These are phyloP conservation scores for Cebidichthys violaceus DNA, from an alignment of 2,113 vertebrate genomes.

Conservation along the genomic window DNA sequence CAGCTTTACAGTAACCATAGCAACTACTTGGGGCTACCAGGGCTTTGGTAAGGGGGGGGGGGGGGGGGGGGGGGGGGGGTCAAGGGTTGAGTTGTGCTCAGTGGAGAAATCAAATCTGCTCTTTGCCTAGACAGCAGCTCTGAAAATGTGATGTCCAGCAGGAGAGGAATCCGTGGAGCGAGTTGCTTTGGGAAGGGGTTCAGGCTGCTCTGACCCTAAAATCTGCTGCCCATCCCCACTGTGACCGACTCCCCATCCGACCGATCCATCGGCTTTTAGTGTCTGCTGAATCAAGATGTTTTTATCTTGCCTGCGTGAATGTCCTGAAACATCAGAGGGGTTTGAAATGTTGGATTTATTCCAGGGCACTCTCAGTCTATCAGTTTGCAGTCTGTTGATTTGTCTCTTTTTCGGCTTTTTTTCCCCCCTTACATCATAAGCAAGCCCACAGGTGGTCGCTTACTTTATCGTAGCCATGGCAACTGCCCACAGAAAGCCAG, in stretches of 20 bases:
- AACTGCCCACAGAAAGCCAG: constrained; percentile 72
- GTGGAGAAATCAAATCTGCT: constrained; percentile 76
- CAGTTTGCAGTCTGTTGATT: constrained; percentile 71
- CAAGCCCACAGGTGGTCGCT: constrained; percentile 80
- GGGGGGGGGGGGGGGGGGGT: constrained; percentile 62
- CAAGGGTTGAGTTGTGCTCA: constrained; percentile 77
- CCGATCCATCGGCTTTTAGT: constrained; percentile 41
- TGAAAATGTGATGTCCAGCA: constrained; percentile 74
- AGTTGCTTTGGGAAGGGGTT: constrained; percentile 42
- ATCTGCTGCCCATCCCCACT: constrained; percentile 51
- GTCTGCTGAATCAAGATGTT: constrained; percentile 63
- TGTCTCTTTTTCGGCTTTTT: constrained; percentile 54
- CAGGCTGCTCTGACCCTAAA: constrained; percentile 64
- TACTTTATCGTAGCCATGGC: constrained; percentile 76
- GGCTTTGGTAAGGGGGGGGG: constrained; percentile 22
- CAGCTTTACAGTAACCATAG: constrained; percentile 77
- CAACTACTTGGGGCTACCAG: constrained; percentile 68
- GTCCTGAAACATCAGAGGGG: constrained; percentile 60
- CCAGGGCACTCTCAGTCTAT: constrained; percentile 63
- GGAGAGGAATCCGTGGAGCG: constrained; percentile 54
- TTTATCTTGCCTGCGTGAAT: constrained; percentile 44
- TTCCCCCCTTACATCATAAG: constrained; percentile 68
- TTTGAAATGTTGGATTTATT: constrained; percentile 66
- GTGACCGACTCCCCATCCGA: constrained; percentile 49
- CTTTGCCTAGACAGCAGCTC: constrained; percentile 76